phyloP scores from a whole-genome alignment of 2,113 vertebrate species.

The Etheostoma cragini region DNA sequence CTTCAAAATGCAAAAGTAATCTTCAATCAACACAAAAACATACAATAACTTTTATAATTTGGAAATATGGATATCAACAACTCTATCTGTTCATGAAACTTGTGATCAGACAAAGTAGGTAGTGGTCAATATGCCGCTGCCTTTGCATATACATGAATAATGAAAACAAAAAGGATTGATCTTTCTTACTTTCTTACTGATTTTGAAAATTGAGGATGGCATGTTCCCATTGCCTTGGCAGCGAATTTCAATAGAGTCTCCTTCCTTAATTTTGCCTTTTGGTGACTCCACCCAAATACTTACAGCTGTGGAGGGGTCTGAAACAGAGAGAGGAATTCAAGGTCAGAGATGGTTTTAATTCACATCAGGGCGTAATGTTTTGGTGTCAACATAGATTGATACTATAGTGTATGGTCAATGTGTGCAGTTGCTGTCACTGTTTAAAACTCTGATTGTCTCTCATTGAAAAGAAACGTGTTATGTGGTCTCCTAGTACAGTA shows the following conservation, averaged over 20 bases:
- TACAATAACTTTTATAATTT: background rate
- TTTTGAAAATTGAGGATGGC: background rate
- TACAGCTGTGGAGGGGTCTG: constrained; percentile 67
- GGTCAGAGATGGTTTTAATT: background rate
- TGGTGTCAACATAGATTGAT: background rate
- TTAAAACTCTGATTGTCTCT: background rate
- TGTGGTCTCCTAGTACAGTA: background rate
- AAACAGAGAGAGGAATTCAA: constrained; percentile 33
- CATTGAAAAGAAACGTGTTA: background rate
- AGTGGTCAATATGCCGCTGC: background rate
- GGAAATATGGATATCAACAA: background rate
- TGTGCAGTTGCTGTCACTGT: background rate
- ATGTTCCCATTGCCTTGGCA: constrained; percentile 64
- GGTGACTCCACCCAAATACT: constrained; percentile 73
- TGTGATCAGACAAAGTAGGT: background rate
- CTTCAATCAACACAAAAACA: constrained; percentile 1
- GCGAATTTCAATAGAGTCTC: constrained; percentile 59
- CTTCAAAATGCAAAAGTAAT: constrained; percentile 37
- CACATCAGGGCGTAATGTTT: background rate
- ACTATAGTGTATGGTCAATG: background rate
- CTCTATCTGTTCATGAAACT: background rate
- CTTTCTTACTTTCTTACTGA: constrained; percentile 44
- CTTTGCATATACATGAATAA: background rate
- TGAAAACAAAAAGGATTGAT: background rate
- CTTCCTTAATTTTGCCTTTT: constrained; percentile 72